A percentile compares a stretch with the other conserved stretches of the same genome.
Conservation (phyloP, 2,797 vertebrate genomes). For the Poecilia picta region DNA sequence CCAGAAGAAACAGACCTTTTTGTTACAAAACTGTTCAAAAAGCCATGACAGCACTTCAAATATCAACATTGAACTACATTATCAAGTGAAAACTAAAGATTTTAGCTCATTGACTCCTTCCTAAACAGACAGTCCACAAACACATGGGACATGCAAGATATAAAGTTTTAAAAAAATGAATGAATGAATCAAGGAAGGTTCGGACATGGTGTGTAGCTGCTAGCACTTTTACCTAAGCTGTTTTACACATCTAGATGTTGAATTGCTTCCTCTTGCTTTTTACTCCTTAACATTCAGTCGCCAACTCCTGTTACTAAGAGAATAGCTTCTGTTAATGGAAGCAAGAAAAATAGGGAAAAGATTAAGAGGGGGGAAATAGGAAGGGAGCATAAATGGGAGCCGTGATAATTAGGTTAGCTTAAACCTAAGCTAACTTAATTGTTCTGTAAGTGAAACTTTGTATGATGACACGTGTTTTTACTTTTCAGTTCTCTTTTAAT, state of each 20-base stretch:
- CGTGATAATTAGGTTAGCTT: background rate
- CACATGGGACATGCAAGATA: background rate
- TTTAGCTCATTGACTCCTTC: background rate
- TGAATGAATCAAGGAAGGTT: background rate
- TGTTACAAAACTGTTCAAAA: background rate
- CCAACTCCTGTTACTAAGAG: conserved; percentile 17
- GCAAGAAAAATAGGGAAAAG: conserved; percentile 20
- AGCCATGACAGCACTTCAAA: background rate
- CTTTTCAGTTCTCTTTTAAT: background rate
- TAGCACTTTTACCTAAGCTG: background rate
- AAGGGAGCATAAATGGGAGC: background rate
- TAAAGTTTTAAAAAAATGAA: background rate
- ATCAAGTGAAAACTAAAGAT: background rate
- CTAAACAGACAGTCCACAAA: background rate
- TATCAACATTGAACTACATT: background rate
- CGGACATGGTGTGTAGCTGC: background rate
- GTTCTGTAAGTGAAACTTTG: background rate
- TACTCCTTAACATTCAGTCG: conserved; percentile 15
- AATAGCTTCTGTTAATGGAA: conserved; percentile 37
- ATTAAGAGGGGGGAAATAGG: conserved; percentile 24
- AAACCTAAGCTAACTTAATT: too few relatives aligned
- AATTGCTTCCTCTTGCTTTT: conserved; percentile 27
- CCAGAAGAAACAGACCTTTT: background rate
- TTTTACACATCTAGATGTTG: conserved; percentile 17
- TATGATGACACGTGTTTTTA: background rate